These are phyloP conservation scores for Dryomyza anilis DNA, from an alignment of 2,888 invertebrate genomes.

Conservation along the genomic window DNA sequence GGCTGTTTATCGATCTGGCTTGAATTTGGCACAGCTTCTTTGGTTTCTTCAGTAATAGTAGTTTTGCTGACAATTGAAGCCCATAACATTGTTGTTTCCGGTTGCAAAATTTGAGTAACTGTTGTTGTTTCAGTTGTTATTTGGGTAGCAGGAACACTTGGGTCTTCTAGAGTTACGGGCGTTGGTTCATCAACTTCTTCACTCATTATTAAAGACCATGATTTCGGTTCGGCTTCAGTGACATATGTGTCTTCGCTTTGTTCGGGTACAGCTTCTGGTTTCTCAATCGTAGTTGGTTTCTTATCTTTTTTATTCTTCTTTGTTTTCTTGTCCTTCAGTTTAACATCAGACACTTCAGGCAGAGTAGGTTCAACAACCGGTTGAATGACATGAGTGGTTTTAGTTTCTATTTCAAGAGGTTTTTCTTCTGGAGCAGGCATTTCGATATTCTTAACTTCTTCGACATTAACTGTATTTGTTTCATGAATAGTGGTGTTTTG, in stretches of 20 bases:
- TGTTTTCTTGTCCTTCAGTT: neutral
- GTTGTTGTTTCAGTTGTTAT: neutral
- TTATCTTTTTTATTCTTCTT: conserved; percentile 5
- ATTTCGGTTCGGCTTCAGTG: neutral
- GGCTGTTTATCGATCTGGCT: neutral
- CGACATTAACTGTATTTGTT: too few relatives aligned
- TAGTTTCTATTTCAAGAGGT: neutral
- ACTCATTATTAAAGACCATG: too few relatives aligned
- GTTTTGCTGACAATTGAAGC: neutral
- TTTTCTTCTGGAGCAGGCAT: too few relatives aligned
- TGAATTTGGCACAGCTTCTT: neutral
- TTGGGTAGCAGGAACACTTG: too few relatives aligned
- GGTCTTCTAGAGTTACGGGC: too few relatives aligned
- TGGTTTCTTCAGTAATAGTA: neutral
- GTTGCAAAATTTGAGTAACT: too few relatives aligned
- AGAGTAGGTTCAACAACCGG: neutral
- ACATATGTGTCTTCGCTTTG: neutral
- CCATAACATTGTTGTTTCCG: neutral
- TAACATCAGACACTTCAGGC: neutral
- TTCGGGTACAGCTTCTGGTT: neutral
- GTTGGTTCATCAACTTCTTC: too few relatives aligned
- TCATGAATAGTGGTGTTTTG: neutral
- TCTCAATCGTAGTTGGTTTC: neutral
- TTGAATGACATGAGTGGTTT: neutral
- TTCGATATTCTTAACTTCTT: too few relatives aligned